Base-by-base conservation (phyloP, 2,888 invertebrate species). In the Notodonta ziczac region DNA sequence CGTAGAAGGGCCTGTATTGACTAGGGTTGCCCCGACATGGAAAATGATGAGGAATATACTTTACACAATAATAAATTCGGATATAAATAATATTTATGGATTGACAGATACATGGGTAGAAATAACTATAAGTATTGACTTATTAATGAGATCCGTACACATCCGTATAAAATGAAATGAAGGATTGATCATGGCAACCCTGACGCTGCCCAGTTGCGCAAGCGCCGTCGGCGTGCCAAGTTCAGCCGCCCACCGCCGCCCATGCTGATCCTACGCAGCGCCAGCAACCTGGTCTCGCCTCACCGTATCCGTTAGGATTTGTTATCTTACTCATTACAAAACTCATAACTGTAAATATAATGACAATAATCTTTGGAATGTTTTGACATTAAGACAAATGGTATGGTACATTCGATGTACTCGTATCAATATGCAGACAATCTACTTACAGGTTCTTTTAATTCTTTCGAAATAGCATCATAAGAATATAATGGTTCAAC, bases 171-270 rank as follows among this genome's bases (percentile, higher is more conserved):
- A 46, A n/a, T n/a, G 5, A n/a, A 46, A 46, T 46, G 2, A 46
- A n/a, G 13, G 10, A 46, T 46, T n/a, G 13, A 46, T 10, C 46
- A 46, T 58, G 74, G 42, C 44, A 56, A 56, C 56, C 56, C 24
- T 56, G 42, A 44, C 10, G 24, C 14, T 5, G 39, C 54, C 4
- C 24, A 40, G 56, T 87, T 90, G 84, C 86, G 85, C 85, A 89
- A 90, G 80, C 78, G 76, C 74, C 61, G 70, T 67, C 69, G 71
- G 71, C 74, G 77, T 83, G 87, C 89, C 91, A 90, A 90, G 89
- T 84, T 87, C 86, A 85, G 70, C 72, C 87, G 84, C 90, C 92
- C 85, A 88, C 91, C 85, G 88, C 81, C 86, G 82, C 86, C 83
- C 66, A 75, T 82, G 71, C 81, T 71, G 80, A 83, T 78, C 90